A percentile compares a stretch with the other conserved stretches of the same genome.
phyloP scores from a whole-genome alignment of 2,113 vertebrate genomes.

The Corvus hawaiiensis region DNA sequence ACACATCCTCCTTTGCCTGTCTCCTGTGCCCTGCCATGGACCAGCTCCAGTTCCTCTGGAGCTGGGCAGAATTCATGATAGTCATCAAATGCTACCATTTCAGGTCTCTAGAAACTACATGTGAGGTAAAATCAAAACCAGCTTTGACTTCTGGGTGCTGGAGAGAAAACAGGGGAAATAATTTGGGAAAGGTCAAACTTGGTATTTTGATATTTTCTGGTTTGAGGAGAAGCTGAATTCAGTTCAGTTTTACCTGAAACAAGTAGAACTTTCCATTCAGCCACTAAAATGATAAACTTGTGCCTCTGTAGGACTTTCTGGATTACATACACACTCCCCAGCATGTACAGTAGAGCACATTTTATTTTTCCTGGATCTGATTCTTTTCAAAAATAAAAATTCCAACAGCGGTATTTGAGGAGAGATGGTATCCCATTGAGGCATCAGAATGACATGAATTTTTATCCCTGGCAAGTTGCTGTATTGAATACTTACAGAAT shows the following conservation, averaged over 20 bases:
- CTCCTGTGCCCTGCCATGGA: neutral
- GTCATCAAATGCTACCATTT: neutral
- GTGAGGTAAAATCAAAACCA: neutral
- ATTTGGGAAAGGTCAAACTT: neutral
- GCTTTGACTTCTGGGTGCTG: neutral
- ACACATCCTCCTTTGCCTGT: neutral
- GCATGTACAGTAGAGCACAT: neutral
- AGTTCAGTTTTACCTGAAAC: neutral
- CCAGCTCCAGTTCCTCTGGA: neutral
- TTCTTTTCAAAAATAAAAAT: neutral
- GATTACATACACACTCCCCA: neutral
- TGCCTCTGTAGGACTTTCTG: neutral
- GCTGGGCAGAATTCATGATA: neutral
- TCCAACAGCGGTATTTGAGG: neutral
- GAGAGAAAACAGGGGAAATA: neutral
- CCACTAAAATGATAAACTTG: neutral
- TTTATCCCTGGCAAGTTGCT: neutral
- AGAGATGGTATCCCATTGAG: neutral
- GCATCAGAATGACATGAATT: neutral
- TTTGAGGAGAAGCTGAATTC: neutral
- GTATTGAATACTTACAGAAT: neutral
- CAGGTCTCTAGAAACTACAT: neutral
- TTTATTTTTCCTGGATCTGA: neutral
- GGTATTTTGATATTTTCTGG: neutral
- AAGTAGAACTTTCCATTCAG: neutral